Evolutionary conservation across 2,797 vertebrate genomes (phyloP), one percentile per base, ranked within the genome.

Genomic region (Anomalospiza imberbis): DNA sequence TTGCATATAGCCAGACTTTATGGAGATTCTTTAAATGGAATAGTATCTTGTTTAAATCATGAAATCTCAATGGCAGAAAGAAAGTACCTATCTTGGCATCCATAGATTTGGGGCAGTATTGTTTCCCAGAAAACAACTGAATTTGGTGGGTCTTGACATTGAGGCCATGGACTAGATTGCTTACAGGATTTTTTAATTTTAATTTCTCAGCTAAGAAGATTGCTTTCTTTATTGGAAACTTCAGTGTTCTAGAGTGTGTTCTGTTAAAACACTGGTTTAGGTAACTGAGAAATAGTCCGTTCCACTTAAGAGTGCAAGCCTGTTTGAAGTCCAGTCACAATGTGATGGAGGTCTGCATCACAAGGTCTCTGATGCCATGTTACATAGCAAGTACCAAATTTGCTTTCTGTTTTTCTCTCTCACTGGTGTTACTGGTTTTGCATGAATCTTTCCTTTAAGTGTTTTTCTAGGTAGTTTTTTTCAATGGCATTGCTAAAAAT

Each of bases 401-500:
- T 91, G 6, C 17, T 48, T 38, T 50, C 17, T 44, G 1, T 38
- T 62, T 72, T 13, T 66, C 10, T 66, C 19, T 48, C 9, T 70
- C 10, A 22, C 13, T 68, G 5, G 29, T 4, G 0, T 55, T 85
- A 48, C 0, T 90, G 26, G 4, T 44, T 86, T 90, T 81, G 29
- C 17, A 7, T 16, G 2, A 57, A 13, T 55, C 10, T 65, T 68
- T 84, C 26, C 29, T 62, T 44, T 12, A 51, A 17, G 26, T 71
- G 4, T 73, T 88, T 62, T 94, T 80, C 12, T 22, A 25, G 13
- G 12, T 85, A 9, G 12, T 25, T 53, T 54, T 78, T 38, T 50
- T 28, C n/a, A 18, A 2, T 57, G n/a, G 1, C 2, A 0, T 58
- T 94, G 25, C 40, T 77, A 45, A 53, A 79, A 71, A 17, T 3